A percentile compares a stretch with the other conserved stretches of the same genome.
Evolutionary conservation across 2,797 vertebrate species (phyloP).

Genomic region (Petrocephalus schoutedeni): DNA sequence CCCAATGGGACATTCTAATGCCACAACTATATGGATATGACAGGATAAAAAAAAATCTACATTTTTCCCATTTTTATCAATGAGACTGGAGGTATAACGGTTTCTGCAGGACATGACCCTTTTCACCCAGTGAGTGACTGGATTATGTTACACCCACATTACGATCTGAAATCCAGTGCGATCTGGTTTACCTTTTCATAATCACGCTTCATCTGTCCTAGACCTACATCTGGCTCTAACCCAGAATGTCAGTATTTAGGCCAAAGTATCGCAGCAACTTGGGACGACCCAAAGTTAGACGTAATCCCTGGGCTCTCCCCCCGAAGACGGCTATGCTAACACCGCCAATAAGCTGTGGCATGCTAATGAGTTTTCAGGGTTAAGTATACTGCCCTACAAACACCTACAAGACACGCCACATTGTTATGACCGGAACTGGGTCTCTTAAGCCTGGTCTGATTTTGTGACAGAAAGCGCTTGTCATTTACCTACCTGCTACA

Average conservation of each 20-base stretch:
- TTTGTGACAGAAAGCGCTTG: neutral
- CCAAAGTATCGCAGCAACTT: neutral
- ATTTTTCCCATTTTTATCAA: neutral
- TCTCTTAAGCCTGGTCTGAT: neutral
- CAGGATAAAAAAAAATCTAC: neutral
- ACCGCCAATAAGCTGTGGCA: neutral
- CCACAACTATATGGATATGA: too few relatives aligned
- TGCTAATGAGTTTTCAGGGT: neutral
- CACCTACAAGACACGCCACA: neutral
- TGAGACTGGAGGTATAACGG: neutral
- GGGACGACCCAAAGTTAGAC: neutral
- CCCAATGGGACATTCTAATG: too few relatives aligned
- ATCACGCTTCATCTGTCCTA: neutral
- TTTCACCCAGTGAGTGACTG: neutral
- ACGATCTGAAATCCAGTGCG: neutral
- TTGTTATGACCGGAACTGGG: neutral
- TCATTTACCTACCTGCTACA: neutral
- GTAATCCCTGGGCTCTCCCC: neutral
- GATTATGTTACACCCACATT: neutral
- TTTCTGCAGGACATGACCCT: neutral
- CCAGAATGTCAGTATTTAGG: neutral
- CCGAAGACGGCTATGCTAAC: neutral
- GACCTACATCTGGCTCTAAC: slow-evolving; percentile 5
- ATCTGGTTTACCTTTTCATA: neutral
- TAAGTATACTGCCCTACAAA: neutral